Conservation (phyloP, 2,888 invertebrate species). For the Brachylomia viminalis region DNA sequence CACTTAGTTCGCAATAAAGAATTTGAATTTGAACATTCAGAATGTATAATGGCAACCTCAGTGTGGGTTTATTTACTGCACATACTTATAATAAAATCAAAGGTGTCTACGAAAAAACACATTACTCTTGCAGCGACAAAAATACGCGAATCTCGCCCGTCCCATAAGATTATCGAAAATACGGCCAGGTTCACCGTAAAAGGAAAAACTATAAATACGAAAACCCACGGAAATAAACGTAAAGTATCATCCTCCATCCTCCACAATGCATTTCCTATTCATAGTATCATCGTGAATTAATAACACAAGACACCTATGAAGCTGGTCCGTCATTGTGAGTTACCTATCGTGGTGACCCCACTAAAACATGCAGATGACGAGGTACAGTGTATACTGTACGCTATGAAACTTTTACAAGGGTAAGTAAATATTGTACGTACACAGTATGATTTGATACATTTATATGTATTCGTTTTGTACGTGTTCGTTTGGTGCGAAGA, state of each 20-base stretch:
- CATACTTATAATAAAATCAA: background rate
- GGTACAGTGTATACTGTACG: slow-evolving; percentile 55
- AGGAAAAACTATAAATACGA: slow-evolving; percentile 42
- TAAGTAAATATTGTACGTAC: slow-evolving; percentile 38
- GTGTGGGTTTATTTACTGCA: background rate
- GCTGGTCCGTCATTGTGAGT: slow-evolving; percentile 66
- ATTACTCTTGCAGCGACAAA: background rate
- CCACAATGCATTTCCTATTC: slow-evolving; percentile 48
- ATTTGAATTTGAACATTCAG: too few species aligned
- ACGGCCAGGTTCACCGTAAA: slow-evolving; percentile 22
- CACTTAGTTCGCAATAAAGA: too few species aligned
- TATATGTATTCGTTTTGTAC: slow-evolving; percentile 17
- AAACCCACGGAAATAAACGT: slow-evolving; percentile 43
- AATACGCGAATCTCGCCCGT: background rate
- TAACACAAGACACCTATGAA: slow-evolving; percentile 55
- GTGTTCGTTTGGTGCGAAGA: too few species aligned
- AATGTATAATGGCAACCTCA: background rate
- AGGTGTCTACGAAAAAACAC: background rate
- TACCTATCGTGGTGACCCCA: slow-evolving; percentile 71
- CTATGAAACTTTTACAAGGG: slow-evolving; percentile 61
- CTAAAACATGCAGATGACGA: slow-evolving; percentile 77
- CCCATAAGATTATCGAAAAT: slow-evolving; percentile 44
- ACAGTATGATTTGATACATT: slow-evolving; percentile 53
- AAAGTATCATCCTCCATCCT: slow-evolving; percentile 22
- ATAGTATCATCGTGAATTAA: slow-evolving; percentile 57